A percentile compares a stretch with the other conserved stretches of the same genome.
Conservation (phyloP, 2,113 vertebrate species). For the Xerus inauris region DNA sequence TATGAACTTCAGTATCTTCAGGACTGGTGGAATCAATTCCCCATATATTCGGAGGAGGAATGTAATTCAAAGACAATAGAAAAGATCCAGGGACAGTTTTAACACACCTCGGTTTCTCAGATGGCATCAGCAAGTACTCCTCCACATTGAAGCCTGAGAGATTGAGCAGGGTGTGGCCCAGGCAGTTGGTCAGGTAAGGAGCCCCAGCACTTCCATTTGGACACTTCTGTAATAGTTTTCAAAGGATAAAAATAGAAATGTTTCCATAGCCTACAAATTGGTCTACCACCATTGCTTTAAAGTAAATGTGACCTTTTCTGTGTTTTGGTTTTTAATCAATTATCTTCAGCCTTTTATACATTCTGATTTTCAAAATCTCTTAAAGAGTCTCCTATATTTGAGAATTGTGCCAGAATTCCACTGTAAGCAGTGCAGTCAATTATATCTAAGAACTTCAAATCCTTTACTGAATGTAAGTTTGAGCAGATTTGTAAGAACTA, state of each 20-base stretch:
- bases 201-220: constrained; percentile 46
- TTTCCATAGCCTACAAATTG: not conserved
- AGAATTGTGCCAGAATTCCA: constrained; percentile 25
- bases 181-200: constrained; percentile 77
- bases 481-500: constrained; percentile 36
- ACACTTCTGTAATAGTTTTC: constrained; percentile 80
- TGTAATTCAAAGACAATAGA: not conserved
- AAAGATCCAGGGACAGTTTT: not conserved
- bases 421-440: not conserved
- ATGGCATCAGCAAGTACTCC: constrained; percentile 81
- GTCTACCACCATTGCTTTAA: not conserved
- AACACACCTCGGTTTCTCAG: constrained; percentile 82
- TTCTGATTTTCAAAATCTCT: constrained; percentile 24
- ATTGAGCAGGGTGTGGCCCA: constrained; percentile 82
- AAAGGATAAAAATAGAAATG: not conserved
- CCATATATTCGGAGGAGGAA: not conserved
- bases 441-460: constrained; percentile 36
- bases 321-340: constrained; percentile 16
- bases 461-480: not conserved
- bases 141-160: constrained; percentile 83
- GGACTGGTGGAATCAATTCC: not conserved
- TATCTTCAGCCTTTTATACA: not conserved
- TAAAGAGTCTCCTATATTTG: not conserved
- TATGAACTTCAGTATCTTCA: no score
- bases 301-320: not conserved